Evolutionary conservation across 23 tunicate genomes (phyloP).

Genomic region (Aplidium turbinatum): DNA sequence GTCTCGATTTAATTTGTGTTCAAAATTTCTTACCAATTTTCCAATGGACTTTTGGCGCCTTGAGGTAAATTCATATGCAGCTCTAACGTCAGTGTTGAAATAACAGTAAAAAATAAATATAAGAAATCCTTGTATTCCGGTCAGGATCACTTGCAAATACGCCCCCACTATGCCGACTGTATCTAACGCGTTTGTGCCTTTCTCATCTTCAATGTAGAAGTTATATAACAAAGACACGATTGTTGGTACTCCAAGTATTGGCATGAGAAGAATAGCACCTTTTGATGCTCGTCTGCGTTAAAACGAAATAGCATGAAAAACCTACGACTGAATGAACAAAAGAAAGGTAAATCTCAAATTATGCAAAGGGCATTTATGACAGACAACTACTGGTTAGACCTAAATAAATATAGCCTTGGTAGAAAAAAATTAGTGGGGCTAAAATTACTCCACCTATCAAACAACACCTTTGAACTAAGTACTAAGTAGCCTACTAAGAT

Average conservation of each 20-base stretch:
- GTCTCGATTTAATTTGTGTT: no score
- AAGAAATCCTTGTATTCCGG: slow-evolving; percentile 52
- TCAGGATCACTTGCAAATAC: slow-evolving; percentile 56
- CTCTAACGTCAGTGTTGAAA: slow-evolving; percentile 71
- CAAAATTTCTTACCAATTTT: slow-evolving; percentile 65
- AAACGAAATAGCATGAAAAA: not conserved
- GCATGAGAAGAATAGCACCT: slow-evolving; percentile 79
- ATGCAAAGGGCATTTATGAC: no score
- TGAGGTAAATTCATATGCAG: slow-evolving; percentile 46
- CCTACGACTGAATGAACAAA: no score
- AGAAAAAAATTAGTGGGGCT: no score
- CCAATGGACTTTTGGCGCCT: slow-evolving; percentile 50
- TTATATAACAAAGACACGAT: slow-evolving; percentile 54
- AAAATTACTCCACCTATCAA: no score
- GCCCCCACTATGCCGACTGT: slow-evolving; percentile 59
- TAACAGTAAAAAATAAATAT: slow-evolving; percentile 72
- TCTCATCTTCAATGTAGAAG: slow-evolving; percentile 36
- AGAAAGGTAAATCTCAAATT: no score
- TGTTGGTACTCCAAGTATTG: slow-evolving; percentile 77
- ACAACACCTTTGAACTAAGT: no score
- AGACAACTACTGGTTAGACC: no score
- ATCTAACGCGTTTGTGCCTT: not conserved
- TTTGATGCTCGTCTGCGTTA: slow-evolving; percentile 42
- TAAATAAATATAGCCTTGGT: no score
- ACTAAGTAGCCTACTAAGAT: no score